These are phyloP conservation scores for Phengaris arion DNA, from an alignment of 2,888 invertebrate genomes.

Conservation along the genomic window DNA sequence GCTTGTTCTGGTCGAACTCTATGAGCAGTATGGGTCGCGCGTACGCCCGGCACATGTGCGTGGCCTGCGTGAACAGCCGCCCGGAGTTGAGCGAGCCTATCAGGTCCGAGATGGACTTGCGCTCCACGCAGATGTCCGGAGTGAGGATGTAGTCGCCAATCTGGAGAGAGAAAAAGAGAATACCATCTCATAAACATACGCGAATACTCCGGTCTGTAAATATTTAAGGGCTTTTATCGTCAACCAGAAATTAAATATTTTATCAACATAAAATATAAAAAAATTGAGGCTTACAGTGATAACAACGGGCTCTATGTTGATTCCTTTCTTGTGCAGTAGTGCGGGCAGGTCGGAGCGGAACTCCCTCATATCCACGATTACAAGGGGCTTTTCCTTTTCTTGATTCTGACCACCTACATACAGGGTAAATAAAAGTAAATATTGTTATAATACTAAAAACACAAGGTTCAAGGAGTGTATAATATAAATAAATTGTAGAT, in stretches of 20 bases:
- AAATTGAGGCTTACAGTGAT: conserved; percentile 50
- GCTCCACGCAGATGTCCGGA: conserved; percentile 97
- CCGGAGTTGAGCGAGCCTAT: conserved; percentile 97
- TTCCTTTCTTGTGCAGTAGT: conserved; percentile 93
- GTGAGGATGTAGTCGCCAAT: conserved; percentile 99
- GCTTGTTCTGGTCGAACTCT: conserved; percentile 96
- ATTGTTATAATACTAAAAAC: too few species aligned
- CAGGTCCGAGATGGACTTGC: conserved; percentile 97
- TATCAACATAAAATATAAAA: too few species aligned
- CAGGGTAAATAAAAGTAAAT: too few species aligned
- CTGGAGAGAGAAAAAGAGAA: conserved; percentile 59
- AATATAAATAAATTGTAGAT: too few species aligned
- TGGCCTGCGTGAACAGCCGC: conserved; percentile 95
- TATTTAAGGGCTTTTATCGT: too few species aligned
- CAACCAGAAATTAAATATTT: too few species aligned
- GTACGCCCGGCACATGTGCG: conserved; percentile 95
- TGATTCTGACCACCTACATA: conserved; percentile 67
- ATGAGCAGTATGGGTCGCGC: conserved; percentile 93
- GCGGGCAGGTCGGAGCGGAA: conserved; percentile 98
- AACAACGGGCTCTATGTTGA: conserved; percentile 85
- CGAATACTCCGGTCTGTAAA: too few species aligned
- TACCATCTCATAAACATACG: too few species aligned
- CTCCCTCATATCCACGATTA: conserved; percentile 98
- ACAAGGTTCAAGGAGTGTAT: too few species aligned
- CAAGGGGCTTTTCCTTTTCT: conserved; percentile 66